Base-by-base conservation (phyloP, 2,797 vertebrate species). In the Arnoldichthys spilopterus region DNA sequence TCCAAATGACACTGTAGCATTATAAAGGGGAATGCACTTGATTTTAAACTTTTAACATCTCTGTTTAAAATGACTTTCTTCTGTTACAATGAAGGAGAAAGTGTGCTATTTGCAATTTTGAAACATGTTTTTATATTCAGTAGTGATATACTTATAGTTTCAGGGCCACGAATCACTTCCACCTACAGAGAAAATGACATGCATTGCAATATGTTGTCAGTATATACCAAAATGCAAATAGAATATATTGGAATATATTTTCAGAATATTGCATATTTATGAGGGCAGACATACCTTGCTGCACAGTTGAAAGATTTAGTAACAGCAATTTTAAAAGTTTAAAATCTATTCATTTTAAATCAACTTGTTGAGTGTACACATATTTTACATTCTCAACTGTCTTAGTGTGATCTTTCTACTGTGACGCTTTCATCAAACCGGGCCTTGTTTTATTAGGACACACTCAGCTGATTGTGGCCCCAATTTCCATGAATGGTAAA, bases 401-500 rank as follows among this genome's bases (percentile, higher is more conserved):
- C 30, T 28, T 74, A 16, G 18, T 24, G 43, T 70, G 45, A 37
- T 75, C 16, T 53, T 40, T 54, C 34, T 70, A 66, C 64, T 63
- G 64, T 69, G 34, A 34, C 24, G 15, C 11, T 56, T 56, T 26
- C 59, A 20, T 13, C 20, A 40, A 72, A 58, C 53, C 34, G 22
- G 56, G 6, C 66, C 45, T 68, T 61, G 30, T 75, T 69, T 58
- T 56, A 54, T 71, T 63, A 13, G 20, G 9, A n/a, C 61, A 40
- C 15, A n/a, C 26, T 16, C 68, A 37, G 56, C 20, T 62, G 24
- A 45, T 45, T 74, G 45, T 47, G 61, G 49, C 53, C 51, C 62
- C 45, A 16, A 61, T 69, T 63, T 69, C 47, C 6, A 47, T 67
- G 24, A 72, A 37, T 61, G 63, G 45, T 24, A 74, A 53, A 54